Conservation (phyloP, 2,888 invertebrate genomes). For the Polydesmus complanatus region DNA sequence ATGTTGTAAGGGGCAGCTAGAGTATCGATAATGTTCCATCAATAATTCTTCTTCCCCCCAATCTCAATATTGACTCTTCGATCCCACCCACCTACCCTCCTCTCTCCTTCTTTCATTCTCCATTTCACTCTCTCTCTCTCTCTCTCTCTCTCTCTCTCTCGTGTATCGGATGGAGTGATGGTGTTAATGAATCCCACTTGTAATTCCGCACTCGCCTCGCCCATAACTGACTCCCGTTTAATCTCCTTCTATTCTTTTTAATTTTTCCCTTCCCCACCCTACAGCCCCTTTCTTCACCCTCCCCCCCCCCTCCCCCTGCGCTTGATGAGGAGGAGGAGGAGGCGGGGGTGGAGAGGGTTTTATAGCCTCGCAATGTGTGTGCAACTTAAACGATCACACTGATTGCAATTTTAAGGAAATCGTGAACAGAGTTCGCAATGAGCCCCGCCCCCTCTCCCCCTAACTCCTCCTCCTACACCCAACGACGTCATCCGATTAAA, state of each 20-base stretch:
- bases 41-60: too few relatives aligned
- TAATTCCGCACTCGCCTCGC: slow-evolving; percentile 1
- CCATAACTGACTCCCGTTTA: not conserved
- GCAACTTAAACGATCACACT: not conserved
- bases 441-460: too few relatives aligned
- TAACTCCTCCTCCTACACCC: too few relatives aligned
- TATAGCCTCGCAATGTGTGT: not conserved
- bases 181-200: slow-evolving; percentile 11
- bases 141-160: not conserved
- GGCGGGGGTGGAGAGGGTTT: not conserved
- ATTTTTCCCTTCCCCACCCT: not conserved
- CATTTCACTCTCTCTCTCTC: too few relatives aligned
- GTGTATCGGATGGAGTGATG: not conserved
- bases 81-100: not conserved
- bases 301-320: not conserved
- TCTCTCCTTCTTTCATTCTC: not conserved
- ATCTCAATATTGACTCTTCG: too few relatives aligned
- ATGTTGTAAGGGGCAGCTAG: too few relatives aligned
- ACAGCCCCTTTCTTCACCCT: not conserved
- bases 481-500: too few relatives aligned
- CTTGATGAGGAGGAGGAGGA: not conserved
- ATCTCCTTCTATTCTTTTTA: not conserved
- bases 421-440: not conserved
- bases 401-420: not conserved
- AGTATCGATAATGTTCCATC: too few relatives aligned